Evolutionary conservation across 1,140 invertebrate genomes (phyloP), one percentile per base, ranked within the genome.

Genomic region (Himalopsyche phryganea): DNA sequence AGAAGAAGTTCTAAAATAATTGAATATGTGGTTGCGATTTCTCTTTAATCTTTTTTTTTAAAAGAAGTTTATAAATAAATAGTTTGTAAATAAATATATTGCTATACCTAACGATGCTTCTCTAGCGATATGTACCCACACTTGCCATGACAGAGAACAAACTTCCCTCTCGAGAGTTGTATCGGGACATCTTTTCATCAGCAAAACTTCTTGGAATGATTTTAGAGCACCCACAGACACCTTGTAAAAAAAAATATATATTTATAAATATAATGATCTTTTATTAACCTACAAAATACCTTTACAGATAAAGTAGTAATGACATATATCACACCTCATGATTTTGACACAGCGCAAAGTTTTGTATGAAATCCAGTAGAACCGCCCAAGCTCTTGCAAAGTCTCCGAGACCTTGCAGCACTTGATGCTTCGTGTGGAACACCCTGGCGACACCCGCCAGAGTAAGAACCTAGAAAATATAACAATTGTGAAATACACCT

Each of bases 191-290:
- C 68, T 71, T 11, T 69, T 77, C 17, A 72, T 73, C 15, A 68
- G 66, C 46, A 96, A 80, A 64, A 97, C 91, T 74, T 98, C 94
- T 78, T 98, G 94, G 71, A 98, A 92, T 17, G 94, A 94, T 72
- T 97, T 96, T 1, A 98, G 73, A 2, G 94, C 93, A 3, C 94
- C 92, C 53, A 98, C 81, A 4, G 94, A 95, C n/a, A 94, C 90
- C 83, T 85, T 65, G 20, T 56, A 65, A 10, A 13, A 19, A 6
- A 45, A 17, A 17, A 19, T 18, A 28, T 5, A 28, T 28, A 3
- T n/a, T n/a, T n/a, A n/a, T n/a, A n/a, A n/a, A n/a, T n/a, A n/a
- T n/a, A n/a, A n/a, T n/a, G n/a, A n/a, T n/a, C n/a, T n/a, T n/a
- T n/a, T n/a, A n/a, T n/a, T n/a, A n/a, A n/a, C n/a, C n/a, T n/a